Evolutionary conservation across 1,140 invertebrate genomes (phyloP).

Genomic region (Cyclargus thomasi): DNA sequence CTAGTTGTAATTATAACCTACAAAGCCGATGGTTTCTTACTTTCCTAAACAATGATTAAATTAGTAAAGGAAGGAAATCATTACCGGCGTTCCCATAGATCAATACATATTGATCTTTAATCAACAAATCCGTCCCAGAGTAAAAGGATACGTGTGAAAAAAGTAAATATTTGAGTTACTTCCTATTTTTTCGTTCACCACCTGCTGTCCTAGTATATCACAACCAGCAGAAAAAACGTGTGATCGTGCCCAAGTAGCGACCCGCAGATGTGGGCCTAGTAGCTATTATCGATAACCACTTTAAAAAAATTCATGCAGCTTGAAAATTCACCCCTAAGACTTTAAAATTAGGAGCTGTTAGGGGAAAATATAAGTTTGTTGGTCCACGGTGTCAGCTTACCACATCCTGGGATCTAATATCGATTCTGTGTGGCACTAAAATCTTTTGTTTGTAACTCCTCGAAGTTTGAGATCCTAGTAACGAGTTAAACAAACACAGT

Average conservation of each 20-base stretch:
- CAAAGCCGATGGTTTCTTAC: no score
- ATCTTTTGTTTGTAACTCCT: background rate
- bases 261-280: background rate
- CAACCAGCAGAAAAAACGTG: conserved; percentile 9
- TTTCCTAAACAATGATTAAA: background rate
- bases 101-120: background rate
- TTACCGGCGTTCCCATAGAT: no score
- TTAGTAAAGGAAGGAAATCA: background rate
- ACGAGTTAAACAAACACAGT: background rate
- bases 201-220: conserved; percentile 2
- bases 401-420: conserved; percentile 12
- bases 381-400: background rate
- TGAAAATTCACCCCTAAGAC: background rate
- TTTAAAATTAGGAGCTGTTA: background rate
- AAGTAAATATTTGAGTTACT: background rate
- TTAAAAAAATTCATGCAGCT: background rate
- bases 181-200: background rate
- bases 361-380: background rate
- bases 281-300: conserved; percentile 9
- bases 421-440: background rate
- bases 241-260: conserved; percentile 2
- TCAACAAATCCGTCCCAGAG: background rate
- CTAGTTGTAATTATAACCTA: no score
- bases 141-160: background rate
- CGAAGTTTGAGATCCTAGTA: background rate